Evolutionary conservation across 2,888 invertebrate species (phyloP), one percentile per base, ranked within the genome.

Genomic region (Euplexia lucipara): DNA sequence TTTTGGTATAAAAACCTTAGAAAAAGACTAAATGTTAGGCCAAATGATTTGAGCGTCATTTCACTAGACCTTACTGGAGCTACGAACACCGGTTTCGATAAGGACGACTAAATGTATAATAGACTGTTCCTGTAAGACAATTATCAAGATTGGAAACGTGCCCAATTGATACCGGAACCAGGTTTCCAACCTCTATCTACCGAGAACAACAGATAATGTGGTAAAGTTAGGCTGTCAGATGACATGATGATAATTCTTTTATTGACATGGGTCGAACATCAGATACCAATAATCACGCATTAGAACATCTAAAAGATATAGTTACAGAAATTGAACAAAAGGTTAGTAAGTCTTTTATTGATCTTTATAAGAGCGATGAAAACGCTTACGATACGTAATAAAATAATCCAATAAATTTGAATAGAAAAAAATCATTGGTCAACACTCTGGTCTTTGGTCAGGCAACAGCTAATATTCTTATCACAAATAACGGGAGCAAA

Each of bases 61-160:
- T 5, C 16, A 49, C n/a, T 8, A 14, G 42, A 44, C 22, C 10
- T 9, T 8, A 44, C 9, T 34, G 30, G 10, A 48, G 20, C n/a
- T 49, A 34, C 14, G 42, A 48, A 52, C 35, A 30, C n/a, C 42
- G 34, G 12, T 2, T 14, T 54, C n/a, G 56, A 65, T 57, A 70
- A 53, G 42, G 30, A 56, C 14, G 18, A 45, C 3, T 12, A 7
- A 35, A 51, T 22, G 18, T 64, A 16, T 51, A 70, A 64, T 45
- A 41, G 49, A 9, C 35, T 10, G 16, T 68, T 71, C 56, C 45
- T 70, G 41, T 32, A 2, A 14, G 32, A 65, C 35, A 64, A 51
- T 71, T 71, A 70, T 64, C 69, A 32, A 65, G 70, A 70, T 70
- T 70, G 69, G 71, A 64, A 56, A 57, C 45, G 56, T 64, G 69